Conservation (phyloP, 2,888 invertebrate genomes). For the Loripinus fragilis region DNA sequence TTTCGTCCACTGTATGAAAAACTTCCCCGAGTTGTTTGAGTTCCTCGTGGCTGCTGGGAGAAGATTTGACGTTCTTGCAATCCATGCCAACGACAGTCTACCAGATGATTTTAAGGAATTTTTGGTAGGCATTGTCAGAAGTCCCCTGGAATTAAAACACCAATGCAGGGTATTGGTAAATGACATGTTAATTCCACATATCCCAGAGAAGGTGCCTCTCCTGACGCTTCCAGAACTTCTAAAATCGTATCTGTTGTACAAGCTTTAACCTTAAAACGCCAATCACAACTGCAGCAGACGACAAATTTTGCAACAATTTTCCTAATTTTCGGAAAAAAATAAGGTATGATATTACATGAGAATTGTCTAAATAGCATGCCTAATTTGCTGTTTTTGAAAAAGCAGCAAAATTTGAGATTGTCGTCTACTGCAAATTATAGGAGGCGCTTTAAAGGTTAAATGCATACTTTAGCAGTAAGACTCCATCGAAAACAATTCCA, state of each 20-base stretch:
- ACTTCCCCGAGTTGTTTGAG: conserved; percentile 86
- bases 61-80: conserved; percentile 91
- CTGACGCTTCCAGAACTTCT: conserved; percentile 72
- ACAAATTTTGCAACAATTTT: too few species aligned
- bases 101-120: conserved; percentile 87
- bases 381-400: too few species aligned
- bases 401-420: too few species aligned
- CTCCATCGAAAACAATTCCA: too few species aligned
- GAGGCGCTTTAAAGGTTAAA: too few species aligned
- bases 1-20: conserved; percentile 88
- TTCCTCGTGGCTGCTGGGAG: conserved; percentile 90
- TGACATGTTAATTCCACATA: conserved; percentile 41
- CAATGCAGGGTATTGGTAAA: conserved; percentile 60
- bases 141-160: conserved; percentile 71
- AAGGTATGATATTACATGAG: too few species aligned
- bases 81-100: conserved; percentile 88
- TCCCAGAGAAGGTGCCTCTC: conserved; percentile 58
- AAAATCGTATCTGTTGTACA: conserved; percentile 69
- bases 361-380: too few species aligned
- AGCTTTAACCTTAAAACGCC: conserved; percentile 24
- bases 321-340: too few species aligned
- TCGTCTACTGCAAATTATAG: too few species aligned
- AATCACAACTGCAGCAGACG: too few species aligned
- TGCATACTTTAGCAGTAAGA: too few species aligned
- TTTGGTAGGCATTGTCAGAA: conserved; percentile 85